These are phyloP conservation scores for Globia sparganii DNA, from an alignment of 2,888 invertebrate species.

Conservation along the genomic window DNA sequence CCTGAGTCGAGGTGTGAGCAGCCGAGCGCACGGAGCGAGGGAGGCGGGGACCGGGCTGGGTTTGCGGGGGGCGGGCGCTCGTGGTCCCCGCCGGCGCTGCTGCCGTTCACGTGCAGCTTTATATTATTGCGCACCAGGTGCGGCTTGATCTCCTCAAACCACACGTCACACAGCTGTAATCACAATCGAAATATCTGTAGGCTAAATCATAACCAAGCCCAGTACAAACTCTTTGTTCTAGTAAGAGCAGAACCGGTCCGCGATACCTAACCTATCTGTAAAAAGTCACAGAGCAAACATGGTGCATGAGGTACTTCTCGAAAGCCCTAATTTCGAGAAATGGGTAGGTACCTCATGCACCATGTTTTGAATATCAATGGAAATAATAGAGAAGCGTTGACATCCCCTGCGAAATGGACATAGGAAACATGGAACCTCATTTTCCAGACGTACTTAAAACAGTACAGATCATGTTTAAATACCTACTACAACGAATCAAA, in stretches of 20 bases:
- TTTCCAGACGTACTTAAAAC: neutral
- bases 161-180: constrained; percentile 86
- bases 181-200: constrained; percentile 10
- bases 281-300: neutral
- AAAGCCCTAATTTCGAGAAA: neutral
- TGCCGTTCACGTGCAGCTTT: constrained; percentile 82
- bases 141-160: constrained; percentile 88
- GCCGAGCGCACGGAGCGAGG: constrained; percentile 56
- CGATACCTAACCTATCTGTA: neutral
- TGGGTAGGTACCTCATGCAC: neutral
- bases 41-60: neutral
- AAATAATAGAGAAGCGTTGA: neutral
- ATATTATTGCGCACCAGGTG: constrained; percentile 84
- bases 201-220: neutral
- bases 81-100: constrained; percentile 72
- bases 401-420: neutral
- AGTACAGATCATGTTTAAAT: neutral
- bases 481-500: neutral
- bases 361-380: neutral
- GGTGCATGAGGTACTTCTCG: too few species aligned
- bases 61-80: constrained; percentile 49
- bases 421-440: neutral
- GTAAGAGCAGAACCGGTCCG: neutral
- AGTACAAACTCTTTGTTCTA: constrained; percentile 1
- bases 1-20: constrained; percentile 86